Conservation (phyloP, 2,888 invertebrate genomes). For the Rhyacophila evoluta region DNA sequence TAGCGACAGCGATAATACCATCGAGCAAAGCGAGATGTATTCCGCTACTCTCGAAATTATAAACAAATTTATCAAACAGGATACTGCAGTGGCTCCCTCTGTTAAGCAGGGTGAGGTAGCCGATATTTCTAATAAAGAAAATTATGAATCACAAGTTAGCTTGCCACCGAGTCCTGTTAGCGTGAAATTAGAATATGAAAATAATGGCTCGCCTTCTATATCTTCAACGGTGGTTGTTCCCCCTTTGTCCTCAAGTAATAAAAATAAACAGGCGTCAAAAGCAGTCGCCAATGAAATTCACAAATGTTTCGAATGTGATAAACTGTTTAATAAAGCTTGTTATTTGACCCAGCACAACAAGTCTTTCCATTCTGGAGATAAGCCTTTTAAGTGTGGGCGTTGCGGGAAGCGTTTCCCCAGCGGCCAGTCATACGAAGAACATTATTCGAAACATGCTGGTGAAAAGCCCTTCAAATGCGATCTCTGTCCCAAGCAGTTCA, state of each 20-base stretch:
- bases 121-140: conserved; percentile 66
- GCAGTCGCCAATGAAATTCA: conserved; percentile 62
- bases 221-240: conserved; percentile 65
- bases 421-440: conserved; percentile 78
- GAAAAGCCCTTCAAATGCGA: conserved; percentile 90
- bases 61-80: neutral
- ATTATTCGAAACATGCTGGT: conserved; percentile 81
- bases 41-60: neutral
- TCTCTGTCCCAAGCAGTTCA: conserved; percentile 88
- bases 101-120: conserved; percentile 55
- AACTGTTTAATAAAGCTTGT: conserved; percentile 86
- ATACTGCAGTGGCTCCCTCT: neutral
- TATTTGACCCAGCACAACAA: conserved; percentile 93
- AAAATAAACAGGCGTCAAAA: conserved; percentile 62
- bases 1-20: conserved; percentile 57
- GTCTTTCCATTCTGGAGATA: conserved; percentile 88
- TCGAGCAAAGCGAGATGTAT: conserved; percentile 52
- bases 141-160: conserved; percentile 66
- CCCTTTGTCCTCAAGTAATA: conserved; percentile 63
- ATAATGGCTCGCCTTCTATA: conserved; percentile 63
- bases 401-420: conserved; percentile 88
- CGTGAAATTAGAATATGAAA: conserved; percentile 63
- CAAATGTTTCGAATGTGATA: conserved; percentile 86
- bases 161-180: conserved; percentile 68
- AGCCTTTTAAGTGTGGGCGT: conserved; percentile 85